Conservation (phyloP, 2,797 vertebrate species). For the Cottoperca gobio region DNA sequence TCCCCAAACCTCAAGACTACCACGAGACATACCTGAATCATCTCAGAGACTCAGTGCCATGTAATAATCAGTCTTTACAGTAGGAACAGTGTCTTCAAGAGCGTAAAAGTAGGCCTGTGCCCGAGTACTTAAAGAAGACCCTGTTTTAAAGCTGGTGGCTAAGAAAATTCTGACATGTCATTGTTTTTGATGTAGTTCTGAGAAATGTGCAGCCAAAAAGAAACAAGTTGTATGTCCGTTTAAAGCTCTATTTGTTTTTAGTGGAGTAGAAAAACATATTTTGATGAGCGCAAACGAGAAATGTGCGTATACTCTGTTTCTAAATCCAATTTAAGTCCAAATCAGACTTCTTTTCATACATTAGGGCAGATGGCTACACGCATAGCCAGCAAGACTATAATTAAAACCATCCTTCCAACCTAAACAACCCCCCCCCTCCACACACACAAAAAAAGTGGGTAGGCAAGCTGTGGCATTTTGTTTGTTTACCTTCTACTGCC, state of each 20-base stretch:
- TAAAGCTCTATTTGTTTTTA: neutral
- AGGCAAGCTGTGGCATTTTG: conserved; percentile 38
- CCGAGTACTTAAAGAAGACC: conserved; percentile 2
- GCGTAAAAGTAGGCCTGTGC: neutral
- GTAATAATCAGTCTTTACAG: neutral
- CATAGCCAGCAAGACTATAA: conserved; percentile 36
- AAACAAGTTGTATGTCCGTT: neutral
- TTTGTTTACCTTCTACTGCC: conserved; percentile 67
- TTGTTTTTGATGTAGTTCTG: neutral
- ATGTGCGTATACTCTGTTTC: conserved; percentile 28
- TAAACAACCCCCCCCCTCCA: conserved; percentile 8
- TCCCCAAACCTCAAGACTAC: neutral
- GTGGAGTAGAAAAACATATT: neutral
- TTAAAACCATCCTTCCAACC: conserved; percentile 52
- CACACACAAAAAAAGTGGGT: neutral
- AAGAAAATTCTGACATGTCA: neutral
- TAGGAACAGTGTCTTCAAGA: neutral
- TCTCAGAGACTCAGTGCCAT: neutral
- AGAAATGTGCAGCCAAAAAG: neutral
- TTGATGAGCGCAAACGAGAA: neutral
- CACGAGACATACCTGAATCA: conserved; percentile 5
- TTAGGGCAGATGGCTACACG: conserved; percentile 39
- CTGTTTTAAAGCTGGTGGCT: neutral
- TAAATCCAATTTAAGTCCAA: conserved; percentile 24
- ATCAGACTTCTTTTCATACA: conserved; percentile 7